Evolutionary conservation across 2,113 vertebrate genomes (phyloP).

Genomic region (Nothobranchius furzeri): DNA sequence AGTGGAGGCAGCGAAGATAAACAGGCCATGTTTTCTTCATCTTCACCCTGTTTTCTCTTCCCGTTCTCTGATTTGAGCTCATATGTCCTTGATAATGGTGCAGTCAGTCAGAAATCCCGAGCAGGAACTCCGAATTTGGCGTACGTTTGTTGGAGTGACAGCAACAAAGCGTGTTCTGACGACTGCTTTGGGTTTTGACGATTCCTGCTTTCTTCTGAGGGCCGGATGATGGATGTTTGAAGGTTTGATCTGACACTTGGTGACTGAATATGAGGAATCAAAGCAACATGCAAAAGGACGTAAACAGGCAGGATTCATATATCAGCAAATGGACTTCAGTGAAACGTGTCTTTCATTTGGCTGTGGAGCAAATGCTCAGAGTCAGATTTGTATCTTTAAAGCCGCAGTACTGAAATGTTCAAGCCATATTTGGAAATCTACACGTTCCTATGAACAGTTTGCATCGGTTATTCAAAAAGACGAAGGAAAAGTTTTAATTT

Average conservation of each 20-base stretch:
- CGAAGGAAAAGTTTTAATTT: background rate
- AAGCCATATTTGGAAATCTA: conserved; percentile 10
- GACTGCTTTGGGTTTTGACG: conserved; percentile 51
- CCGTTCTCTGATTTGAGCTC: conserved; percentile 52
- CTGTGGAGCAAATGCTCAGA: conserved; percentile 11
- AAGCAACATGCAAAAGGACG: conserved; percentile 49
- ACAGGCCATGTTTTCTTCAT: conserved; percentile 60
- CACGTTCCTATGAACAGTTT: conserved; percentile 1
- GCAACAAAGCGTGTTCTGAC: conserved; percentile 36
- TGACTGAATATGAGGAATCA: conserved; percentile 59
- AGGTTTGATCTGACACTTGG: conserved; percentile 66
- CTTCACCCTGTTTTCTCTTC: conserved; percentile 32
- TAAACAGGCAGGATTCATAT: conserved; percentile 54
- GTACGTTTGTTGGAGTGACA: conserved; percentile 42
- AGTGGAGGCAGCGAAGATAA: conserved; percentile 64
- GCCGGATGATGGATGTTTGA: conserved; percentile 60
- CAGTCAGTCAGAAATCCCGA: conserved; percentile 69
- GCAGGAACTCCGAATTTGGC: conserved; percentile 41
- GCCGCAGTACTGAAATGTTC: background rate
- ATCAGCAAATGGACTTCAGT: conserved; percentile 38
- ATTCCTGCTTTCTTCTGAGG: conserved; percentile 55
- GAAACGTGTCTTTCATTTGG: conserved; percentile 36
- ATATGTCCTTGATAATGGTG: conserved; percentile 66
- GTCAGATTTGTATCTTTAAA: conserved; percentile 23
- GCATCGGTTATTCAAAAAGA: background rate